Evolutionary conservation across 2,888 invertebrate genomes (phyloP), one percentile per base, ranked within the genome.

Genomic region (Caenorhabditis drosophilae): DNA sequence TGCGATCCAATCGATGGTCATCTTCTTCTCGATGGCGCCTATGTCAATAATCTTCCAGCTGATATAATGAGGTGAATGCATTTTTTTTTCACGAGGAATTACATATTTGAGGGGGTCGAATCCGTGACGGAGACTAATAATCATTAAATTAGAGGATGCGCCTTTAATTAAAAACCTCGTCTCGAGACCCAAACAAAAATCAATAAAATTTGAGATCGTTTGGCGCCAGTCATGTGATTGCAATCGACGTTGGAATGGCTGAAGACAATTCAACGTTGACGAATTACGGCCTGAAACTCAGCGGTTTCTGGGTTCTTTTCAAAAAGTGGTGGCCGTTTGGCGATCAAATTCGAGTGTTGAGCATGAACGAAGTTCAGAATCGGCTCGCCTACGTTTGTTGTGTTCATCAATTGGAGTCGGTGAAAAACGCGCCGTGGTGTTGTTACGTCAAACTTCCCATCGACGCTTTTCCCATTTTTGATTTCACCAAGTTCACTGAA

Each of bases 41-140:
- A 98, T 89, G 93, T 95, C 88, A 98, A 98, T 90, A 98, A 98
- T 88, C 89, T 98, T 85, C 98, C 98, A 90, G 97, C 97, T 93
- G 92, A 91, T 57, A 76, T 79, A 6, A 79, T 79, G 77, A 53
- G 70, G 50, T 64, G n/a, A n/a, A n/a, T 31, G 7, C 31, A 31
- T 9, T 31, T 31, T 31, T 12, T n/a, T 6, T n/a, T n/a, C n/a
- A n/a, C n/a, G n/a, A n/a, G n/a, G n/a, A n/a, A n/a, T n/a, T n/a
- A n/a, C n/a, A n/a, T n/a, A n/a, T n/a, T n/a, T n/a, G n/a, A n/a
- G n/a, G n/a, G n/a, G n/a, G n/a, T n/a, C n/a, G n/a, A n/a, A n/a
- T n/a, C n/a, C n/a, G n/a, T n/a, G n/a, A n/a, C n/a, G n/a, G n/a
- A n/a, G n/a, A n/a, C n/a, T n/a, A n/a, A n/a, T n/a, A n/a, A n/a